Conservation (phyloP, 2,888 invertebrate genomes). For the Selenia dentaria region DNA sequence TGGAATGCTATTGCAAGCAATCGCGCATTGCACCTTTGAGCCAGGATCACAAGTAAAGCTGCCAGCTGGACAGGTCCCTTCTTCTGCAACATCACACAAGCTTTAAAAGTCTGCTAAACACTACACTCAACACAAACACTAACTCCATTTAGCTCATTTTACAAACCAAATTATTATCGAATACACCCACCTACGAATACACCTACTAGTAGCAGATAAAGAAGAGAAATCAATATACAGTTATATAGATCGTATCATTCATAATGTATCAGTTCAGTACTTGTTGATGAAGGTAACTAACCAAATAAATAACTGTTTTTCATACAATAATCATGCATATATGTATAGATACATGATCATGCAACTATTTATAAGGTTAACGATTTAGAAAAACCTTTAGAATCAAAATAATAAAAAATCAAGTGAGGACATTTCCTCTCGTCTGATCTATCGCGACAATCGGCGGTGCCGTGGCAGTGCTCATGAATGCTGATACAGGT, state of each 20-base stretch:
- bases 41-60: conserved; percentile 49
- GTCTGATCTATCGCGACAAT: not conserved
- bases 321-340: not conserved
- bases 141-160: conserved; percentile 16
- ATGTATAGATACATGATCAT: conserved; percentile 9
- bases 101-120: not conserved
- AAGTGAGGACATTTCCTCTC: not conserved
- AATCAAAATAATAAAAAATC: not conserved
- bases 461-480: not conserved
- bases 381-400: no score
- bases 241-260: no score
- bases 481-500: not conserved
- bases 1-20: conserved; percentile 66
- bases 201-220: no score
- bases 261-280: no score
- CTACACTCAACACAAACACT: conserved; percentile 4
- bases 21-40: conserved; percentile 51
- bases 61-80: conserved; percentile 48
- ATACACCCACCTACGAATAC: no score
- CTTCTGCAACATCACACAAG: conserved; percentile 40
- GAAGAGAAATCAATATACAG: no score
- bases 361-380: conserved; percentile 6
- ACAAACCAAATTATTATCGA: no score
- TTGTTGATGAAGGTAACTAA: no score
- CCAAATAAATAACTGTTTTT: no score